These are phyloP conservation scores for Thrips palmi DNA, from an alignment of 1,140 invertebrate species.

Conservation along the genomic window DNA sequence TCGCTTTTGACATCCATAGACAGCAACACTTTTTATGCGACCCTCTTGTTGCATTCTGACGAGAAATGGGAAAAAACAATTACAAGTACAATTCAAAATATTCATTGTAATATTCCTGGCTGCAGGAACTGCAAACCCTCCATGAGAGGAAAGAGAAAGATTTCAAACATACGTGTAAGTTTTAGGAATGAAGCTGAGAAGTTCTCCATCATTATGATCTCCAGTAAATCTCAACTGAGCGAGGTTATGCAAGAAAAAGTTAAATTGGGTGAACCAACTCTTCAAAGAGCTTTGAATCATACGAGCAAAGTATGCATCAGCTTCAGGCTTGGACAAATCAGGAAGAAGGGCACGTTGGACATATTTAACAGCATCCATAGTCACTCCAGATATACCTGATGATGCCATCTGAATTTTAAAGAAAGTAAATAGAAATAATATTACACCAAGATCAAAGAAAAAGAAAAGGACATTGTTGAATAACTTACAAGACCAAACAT, in stretches of 20 bases:
- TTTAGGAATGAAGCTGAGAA: constrained; percentile 85
- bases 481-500: constrained; percentile 72
- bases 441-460: constrained; percentile 8
- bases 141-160: background rate
- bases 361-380: constrained; percentile 76
- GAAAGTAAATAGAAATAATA: constrained; percentile 8
- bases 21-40: constrained; percentile 63
- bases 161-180: constrained; percentile 67
- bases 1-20: constrained; percentile 81
- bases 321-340: constrained; percentile 80
- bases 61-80: background rate
- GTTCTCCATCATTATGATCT: constrained; percentile 61
- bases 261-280: constrained; percentile 82
- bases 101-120: background rate
- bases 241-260: constrained; percentile 95
- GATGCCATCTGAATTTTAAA: constrained; percentile 96
- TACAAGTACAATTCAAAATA: background rate
- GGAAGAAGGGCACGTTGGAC: constrained; percentile 80
- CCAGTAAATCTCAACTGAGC: constrained; percentile 81
- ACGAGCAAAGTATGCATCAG: constrained; percentile 77
- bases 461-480: constrained; percentile 10
- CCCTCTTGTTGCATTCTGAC: constrained; percentile 50
- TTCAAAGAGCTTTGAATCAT: constrained; percentile 81
- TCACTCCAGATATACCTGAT: constrained; percentile 87
- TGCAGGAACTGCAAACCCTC: background rate